These are phyloP conservation scores for Rhopalosiphum padi DNA, from an alignment of 1,140 invertebrate species.

Conservation along the genomic window DNA sequence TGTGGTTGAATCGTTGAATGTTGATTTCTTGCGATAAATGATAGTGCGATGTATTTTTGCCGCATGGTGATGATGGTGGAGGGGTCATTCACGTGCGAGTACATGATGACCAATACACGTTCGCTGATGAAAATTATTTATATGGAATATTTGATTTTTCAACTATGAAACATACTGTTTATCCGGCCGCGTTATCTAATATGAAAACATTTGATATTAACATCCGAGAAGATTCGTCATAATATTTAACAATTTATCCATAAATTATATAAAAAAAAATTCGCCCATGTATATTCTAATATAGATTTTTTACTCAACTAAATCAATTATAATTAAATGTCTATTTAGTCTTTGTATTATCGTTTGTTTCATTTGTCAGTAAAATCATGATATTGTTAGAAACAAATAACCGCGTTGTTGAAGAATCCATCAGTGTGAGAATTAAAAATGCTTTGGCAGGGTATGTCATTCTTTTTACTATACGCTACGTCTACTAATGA, in stretches of 20 bases:
- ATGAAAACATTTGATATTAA: constrained; percentile 24
- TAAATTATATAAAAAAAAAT: not conserved
- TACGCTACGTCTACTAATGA: not conserved
- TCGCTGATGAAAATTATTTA: not conserved
- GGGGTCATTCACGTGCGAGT: not conserved
- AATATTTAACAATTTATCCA: not conserved
- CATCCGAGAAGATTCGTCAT: constrained; percentile 29
- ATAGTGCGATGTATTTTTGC: too few species aligned
- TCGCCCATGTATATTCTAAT: not conserved
- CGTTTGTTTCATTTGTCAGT: not conserved
- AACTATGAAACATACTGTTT: not conserved
- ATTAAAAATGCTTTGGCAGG: constrained; percentile 93
- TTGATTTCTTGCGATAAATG: too few species aligned
- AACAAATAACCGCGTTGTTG: constrained; percentile 97
- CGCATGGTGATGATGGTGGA: too few species aligned
- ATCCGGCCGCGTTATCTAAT: constrained; percentile 48
- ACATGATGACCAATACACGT: not conserved
- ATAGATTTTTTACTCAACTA: not conserved
- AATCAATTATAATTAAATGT: not conserved
- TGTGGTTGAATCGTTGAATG: too few species aligned
- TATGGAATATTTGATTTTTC: not conserved
- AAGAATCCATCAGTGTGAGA: constrained; percentile 93
- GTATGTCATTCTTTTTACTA: constrained; percentile 70
- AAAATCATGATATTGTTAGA: constrained; percentile 94
- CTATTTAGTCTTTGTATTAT: not conserved